Evolutionary conservation across 2,113 vertebrate genomes (phyloP).

Genomic region (Echinops telfairi): DNA sequence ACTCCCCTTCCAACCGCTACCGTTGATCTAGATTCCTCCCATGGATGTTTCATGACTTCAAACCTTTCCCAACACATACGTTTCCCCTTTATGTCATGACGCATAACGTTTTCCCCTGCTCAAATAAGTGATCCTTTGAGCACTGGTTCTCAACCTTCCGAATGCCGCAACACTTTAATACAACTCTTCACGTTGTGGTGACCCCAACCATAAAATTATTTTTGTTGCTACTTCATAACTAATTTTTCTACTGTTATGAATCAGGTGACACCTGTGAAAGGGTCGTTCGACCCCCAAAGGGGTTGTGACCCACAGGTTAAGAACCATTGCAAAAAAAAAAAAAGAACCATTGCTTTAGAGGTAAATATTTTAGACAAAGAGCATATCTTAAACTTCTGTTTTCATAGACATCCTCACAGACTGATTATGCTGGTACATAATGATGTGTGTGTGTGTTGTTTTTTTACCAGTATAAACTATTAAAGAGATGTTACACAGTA

Average conservation of each 20-base stretch:
- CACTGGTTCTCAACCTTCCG: too few species aligned
- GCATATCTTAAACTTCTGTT: slow-evolving; percentile 52
- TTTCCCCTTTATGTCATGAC: slow-evolving; percentile 22
- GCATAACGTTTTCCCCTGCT: slow-evolving; percentile 37
- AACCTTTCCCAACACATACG: slow-evolving; percentile 25
- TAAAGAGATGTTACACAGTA: slow-evolving; percentile 42
- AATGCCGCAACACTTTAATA: too few species aligned
- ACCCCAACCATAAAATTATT: too few species aligned
- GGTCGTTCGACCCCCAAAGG: too few species aligned
- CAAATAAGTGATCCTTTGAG: background rate
- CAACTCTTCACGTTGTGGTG: too few species aligned
- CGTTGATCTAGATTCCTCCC: slow-evolving; percentile 59
- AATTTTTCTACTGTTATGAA: too few species aligned
- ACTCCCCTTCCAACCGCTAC: slow-evolving; percentile 33
- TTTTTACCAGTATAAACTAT: slow-evolving; percentile 18
- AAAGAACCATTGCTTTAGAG: slow-evolving; percentile 11
- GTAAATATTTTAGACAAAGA: slow-evolving; percentile 28
- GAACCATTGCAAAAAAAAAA: background rate
- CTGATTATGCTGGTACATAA: background rate
- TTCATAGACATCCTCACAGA: slow-evolving; percentile 42
- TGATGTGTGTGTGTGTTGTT: background rate
- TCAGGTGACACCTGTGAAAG: too few species aligned
- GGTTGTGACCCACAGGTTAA: too few species aligned
- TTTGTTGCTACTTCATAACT: too few species aligned
- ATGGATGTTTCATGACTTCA: background rate